Conservation (phyloP, 2,888 invertebrate genomes). For the Eustalomyia histrio region DNA sequence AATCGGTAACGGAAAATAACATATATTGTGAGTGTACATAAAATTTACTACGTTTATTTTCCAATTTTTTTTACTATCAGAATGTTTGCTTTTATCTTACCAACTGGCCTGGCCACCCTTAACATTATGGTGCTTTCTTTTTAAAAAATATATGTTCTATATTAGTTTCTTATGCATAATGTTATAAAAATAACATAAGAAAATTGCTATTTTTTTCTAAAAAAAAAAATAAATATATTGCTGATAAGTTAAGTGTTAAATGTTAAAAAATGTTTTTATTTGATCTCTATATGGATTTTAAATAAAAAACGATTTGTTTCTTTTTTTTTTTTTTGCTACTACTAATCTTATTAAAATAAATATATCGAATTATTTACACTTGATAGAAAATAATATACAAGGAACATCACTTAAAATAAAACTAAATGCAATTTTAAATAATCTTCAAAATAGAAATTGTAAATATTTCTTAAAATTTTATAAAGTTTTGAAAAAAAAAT, state of each 20-base stretch:
- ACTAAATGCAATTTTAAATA: not conserved
- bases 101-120: slow-evolving; percentile 33
- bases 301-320: slow-evolving; percentile 41
- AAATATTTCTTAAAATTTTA: not conserved
- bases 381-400: slow-evolving; percentile 15
- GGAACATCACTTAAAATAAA: slow-evolving; percentile 30
- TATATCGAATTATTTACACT: slow-evolving; percentile 9
- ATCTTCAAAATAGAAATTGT: not conserved
- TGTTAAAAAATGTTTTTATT: slow-evolving; percentile 60
- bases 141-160: slow-evolving; percentile 17
- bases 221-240: slow-evolving; percentile 19
- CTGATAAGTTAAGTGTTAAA: slow-evolving; percentile 63
- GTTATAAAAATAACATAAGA: slow-evolving; percentile 36
- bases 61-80: too few relatives aligned
- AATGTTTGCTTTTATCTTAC: too few relatives aligned
- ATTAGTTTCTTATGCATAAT: slow-evolving; percentile 32
- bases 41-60: too few relatives aligned
- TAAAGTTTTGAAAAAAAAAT: too few relatives aligned
- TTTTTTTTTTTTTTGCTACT: not conserved
- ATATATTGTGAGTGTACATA: too few relatives aligned
- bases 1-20: too few relatives aligned
- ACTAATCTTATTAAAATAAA: slow-evolving; percentile 39
- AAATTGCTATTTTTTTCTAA: slow-evolving; percentile 26
- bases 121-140: slow-evolving; percentile 6
- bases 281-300: slow-evolving; percentile 52